These are phyloP conservation scores for Eurystomus gularis DNA, from an alignment of 2,113 vertebrate species.

Conservation along the genomic window DNA sequence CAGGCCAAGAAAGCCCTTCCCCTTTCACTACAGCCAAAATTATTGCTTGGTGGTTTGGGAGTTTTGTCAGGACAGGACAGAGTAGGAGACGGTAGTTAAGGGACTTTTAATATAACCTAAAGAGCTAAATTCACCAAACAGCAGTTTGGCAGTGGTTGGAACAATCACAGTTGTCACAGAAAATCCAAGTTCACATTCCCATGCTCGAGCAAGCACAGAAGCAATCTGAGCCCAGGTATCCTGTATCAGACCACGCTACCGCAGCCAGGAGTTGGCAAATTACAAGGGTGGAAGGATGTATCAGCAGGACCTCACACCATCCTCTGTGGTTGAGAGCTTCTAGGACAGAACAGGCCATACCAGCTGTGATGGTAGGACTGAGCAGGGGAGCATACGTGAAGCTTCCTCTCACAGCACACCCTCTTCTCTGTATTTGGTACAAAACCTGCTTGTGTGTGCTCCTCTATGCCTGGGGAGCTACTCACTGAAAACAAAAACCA, in stretches of 20 bases:
- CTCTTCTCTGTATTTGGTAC: too few relatives aligned
- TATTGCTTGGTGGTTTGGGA: background rate
- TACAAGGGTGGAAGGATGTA: background rate
- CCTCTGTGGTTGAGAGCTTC: background rate
- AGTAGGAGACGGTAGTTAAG: background rate
- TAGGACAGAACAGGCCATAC: background rate
- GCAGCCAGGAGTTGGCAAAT: background rate
- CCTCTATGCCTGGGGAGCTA: background rate
- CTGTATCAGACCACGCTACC: background rate
- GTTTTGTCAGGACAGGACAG: accelerated
- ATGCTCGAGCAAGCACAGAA: background rate
- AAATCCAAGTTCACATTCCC: background rate
- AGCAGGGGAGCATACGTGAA: background rate
- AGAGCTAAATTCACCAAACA: background rate
- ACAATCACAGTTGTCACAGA: background rate
- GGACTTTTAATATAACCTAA: background rate
- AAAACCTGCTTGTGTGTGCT: background rate
- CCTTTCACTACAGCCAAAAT: background rate
- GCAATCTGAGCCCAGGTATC: background rate
- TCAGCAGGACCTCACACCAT: background rate
- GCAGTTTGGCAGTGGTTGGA: background rate
- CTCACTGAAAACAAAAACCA: background rate
- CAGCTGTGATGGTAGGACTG: accelerated
- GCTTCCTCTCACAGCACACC: background rate
- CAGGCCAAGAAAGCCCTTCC: background rate